Evolutionary conservation across 2,113 vertebrate species (phyloP).

Genomic region (Microcebus lehilahytsara): DNA sequence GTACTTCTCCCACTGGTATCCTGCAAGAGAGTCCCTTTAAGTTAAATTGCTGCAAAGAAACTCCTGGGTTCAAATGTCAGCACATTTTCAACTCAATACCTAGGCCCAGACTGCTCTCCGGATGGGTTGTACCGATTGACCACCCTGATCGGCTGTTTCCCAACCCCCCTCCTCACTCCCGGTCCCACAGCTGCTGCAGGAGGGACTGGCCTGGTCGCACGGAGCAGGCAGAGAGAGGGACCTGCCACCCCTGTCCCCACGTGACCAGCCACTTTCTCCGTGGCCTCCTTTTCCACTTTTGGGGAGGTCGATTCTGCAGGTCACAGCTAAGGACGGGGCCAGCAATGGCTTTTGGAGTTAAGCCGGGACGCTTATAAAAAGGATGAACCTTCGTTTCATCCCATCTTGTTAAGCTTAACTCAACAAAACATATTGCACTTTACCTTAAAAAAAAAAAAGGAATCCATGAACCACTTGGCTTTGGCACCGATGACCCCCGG

Average conservation of each 20-base stretch:
- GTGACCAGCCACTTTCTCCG: not conserved
- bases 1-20: not conserved
- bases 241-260: not conserved
- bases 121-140: not conserved
- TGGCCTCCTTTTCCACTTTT: not conserved
- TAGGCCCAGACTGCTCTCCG: not conserved
- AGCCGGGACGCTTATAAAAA: constrained; percentile 1
- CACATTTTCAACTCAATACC: not conserved
- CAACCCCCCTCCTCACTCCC: too few species aligned
- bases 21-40: not conserved
- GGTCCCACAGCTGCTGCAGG: not conserved
- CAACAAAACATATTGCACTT: constrained; percentile 53
- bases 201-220: not conserved
- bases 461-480: constrained; percentile 46
- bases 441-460: not conserved
- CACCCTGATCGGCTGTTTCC: not conserved
- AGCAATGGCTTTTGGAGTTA: not conserved
- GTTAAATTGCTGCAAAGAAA: constrained; percentile 1
- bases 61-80: not conserved
- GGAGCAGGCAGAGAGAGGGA: not conserved
- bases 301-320: not conserved
- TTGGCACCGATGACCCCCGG: constrained; percentile 57
- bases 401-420: constrained; percentile 24
- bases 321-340: not conserved
- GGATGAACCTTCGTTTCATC: not conserved